Conservation (phyloP, 2,113 vertebrate genomes). For the Festucalex cinctus region DNA sequence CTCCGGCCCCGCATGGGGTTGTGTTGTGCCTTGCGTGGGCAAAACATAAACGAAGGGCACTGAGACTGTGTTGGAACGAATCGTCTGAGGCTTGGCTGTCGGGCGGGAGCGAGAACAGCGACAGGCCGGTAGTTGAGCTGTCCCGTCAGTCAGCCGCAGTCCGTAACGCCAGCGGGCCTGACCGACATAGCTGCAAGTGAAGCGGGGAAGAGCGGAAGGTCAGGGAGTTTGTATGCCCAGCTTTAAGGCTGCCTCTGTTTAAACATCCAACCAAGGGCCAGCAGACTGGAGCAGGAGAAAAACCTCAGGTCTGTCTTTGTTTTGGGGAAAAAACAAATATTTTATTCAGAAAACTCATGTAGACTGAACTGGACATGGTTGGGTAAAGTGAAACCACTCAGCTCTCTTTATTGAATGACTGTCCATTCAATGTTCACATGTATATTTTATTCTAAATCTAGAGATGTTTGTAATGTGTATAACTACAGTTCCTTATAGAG, state of each 20-base stretch:
- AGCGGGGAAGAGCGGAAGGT: slow-evolving; percentile 42
- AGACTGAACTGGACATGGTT: background rate
- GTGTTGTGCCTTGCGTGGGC: slow-evolving; percentile 41
- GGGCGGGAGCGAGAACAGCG: slow-evolving; percentile 25
- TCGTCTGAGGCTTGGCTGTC: slow-evolving; percentile 37
- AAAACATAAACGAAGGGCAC: slow-evolving; percentile 43
- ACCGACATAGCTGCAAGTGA: slow-evolving; percentile 43
- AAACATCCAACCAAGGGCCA: slow-evolving; percentile 16
- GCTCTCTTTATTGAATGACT: background rate
- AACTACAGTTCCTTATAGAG: background rate
- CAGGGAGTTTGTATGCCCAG: slow-evolving; percentile 55
- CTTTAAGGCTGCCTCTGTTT: slow-evolving; percentile 26
- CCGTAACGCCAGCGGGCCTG: slow-evolving; percentile 35
- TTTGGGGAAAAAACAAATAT: slow-evolving; percentile 1
- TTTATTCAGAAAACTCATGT: background rate
- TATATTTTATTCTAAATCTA: background rate
- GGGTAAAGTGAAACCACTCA: background rate
- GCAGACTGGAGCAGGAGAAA: background rate
- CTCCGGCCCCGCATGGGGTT: slow-evolving; percentile 32
- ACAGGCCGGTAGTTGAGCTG: slow-evolving; percentile 41
- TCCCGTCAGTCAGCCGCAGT: slow-evolving; percentile 46
- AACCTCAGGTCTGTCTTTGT: slow-evolving; percentile 15
- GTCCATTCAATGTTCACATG: background rate
- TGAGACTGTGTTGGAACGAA: slow-evolving; percentile 49
- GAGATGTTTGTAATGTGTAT: background rate